Conservation (phyloP, 2,888 invertebrate species). For the Cheilosia vulpina region DNA sequence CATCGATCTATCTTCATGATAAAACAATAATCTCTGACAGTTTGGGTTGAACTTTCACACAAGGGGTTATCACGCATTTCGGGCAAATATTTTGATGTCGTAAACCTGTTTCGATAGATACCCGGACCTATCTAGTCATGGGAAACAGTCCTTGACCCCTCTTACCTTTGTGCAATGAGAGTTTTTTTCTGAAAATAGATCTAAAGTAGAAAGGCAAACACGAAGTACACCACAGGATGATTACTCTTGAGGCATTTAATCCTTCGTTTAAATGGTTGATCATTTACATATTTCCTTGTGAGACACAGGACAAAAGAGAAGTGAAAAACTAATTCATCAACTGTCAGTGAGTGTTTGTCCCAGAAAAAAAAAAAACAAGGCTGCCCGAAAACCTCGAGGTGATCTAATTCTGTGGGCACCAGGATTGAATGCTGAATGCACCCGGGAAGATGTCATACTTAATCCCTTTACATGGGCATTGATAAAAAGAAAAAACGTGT, state of each 20-base stretch:
- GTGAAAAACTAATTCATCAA: conserved; percentile 66
- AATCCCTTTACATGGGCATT: conserved; percentile 70
- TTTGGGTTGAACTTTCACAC: conserved; percentile 69
- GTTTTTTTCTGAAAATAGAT: conserved; percentile 14
- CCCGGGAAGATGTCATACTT: conserved; percentile 5
- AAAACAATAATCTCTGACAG: conserved; percentile 68
- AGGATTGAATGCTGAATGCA: conserved; percentile 6
- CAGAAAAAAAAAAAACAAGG: conserved; percentile 41
- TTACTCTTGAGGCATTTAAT: conserved; percentile 68
- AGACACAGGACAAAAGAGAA: conserved; percentile 19
- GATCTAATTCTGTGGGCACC: conserved; percentile 70
- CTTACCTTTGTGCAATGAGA: background rate
- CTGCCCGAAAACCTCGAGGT: conserved; percentile 65
- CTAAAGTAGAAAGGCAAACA: conserved; percentile 61
- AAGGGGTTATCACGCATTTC: conserved; percentile 11
- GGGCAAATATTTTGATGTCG: conserved; percentile 59
- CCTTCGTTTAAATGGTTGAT: conserved; percentile 65
- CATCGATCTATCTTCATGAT: conserved; percentile 68
- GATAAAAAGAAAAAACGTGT: conserved; percentile 32
- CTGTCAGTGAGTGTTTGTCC: conserved; percentile 62
- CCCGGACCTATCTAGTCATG: conserved; percentile 21
- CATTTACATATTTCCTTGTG: conserved; percentile 53
- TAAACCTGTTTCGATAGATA: conserved; percentile 42
- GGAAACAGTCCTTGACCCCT: conserved; percentile 70
- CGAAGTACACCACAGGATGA: conserved; percentile 52